Evolutionary conservation across 2,113 vertebrate genomes (phyloP), one percentile per base, ranked within the genome.

Genomic region (Recurvirostra avosetta): DNA sequence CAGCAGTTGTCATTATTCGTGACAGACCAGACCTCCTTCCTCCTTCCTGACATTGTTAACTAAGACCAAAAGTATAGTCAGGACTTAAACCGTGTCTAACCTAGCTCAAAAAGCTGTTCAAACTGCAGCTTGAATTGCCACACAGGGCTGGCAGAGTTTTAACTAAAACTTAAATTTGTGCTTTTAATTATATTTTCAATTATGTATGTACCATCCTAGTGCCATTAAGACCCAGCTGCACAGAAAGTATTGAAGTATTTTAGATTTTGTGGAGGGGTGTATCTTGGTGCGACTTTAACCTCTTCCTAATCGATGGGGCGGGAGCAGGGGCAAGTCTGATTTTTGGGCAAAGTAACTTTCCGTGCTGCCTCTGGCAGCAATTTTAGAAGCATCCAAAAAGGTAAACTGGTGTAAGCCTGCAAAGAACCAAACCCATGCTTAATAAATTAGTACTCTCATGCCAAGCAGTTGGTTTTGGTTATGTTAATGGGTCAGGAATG

Each of bases 61-160:
- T 36, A 27, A 65, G 73, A 47, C 32, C 29, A 40, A 84, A 58
- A 7, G 15, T 3, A 2, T 0, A 62, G 30, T 1, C 0, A 16
- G 83, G 50, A n/a, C 25, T 59, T 53, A 26, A 67, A 72, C 14
- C 18, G 36, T 73, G 50, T 11, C 29, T 22, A 62, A 22, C 12
- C 19, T 34, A 14, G 3, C 15, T 59, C 59, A 67, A 67, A 89
- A 84, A 67, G 11, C 27, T 22, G 2, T n/a, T 62, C 27, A 17
- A 43, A 61, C 40, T 26, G 20, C 40, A 61, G 18, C 53, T 68
- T 27, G 30, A 73, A 36, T 40, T 30, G 40, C 21, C 14, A 43
- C 6, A 3, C 11, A 34, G 30, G 34, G 20, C 63, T 50, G 66
- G 43, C 23, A 63, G 74, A 53, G 47, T 62, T 62, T 66, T 77